These are phyloP conservation scores for Phyllostomus discolor DNA, from an alignment of 2,113 vertebrate species.

Conservation along the genomic window DNA sequence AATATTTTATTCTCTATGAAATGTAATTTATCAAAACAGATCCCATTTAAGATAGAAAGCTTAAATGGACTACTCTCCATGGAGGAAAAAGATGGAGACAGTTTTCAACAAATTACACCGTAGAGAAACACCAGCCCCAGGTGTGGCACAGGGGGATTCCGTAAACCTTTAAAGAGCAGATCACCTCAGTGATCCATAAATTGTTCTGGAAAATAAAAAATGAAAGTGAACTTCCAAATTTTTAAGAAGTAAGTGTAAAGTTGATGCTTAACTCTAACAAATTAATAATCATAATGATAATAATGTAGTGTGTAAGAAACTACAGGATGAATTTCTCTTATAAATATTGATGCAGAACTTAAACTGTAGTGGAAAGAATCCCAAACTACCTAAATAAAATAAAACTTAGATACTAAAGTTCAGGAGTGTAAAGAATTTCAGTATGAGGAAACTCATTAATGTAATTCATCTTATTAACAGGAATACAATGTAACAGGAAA, in stretches of 20 bases:
- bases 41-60: background rate
- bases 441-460: background rate
- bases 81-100: background rate
- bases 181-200: background rate
- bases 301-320: background rate
- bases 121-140: background rate
- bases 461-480: background rate
- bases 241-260: background rate
- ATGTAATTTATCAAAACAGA: background rate
- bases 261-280: background rate
- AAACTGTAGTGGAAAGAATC: background rate
- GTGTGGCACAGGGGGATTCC: background rate
- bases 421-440: background rate
- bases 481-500: background rate
- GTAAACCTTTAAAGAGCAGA: background rate
- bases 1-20: background rate
- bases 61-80: background rate
- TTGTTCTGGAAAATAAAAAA: background rate
- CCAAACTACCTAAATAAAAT: background rate
- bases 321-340: background rate
- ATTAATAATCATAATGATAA: background rate
- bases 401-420: constrained; percentile 5
- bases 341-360: background rate
- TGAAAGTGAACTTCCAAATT: background rate
- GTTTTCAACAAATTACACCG: background rate